These are phyloP conservation scores for Zosterops hypoxanthus DNA, from an alignment of 2,113 vertebrate genomes.

Conservation along the genomic window DNA sequence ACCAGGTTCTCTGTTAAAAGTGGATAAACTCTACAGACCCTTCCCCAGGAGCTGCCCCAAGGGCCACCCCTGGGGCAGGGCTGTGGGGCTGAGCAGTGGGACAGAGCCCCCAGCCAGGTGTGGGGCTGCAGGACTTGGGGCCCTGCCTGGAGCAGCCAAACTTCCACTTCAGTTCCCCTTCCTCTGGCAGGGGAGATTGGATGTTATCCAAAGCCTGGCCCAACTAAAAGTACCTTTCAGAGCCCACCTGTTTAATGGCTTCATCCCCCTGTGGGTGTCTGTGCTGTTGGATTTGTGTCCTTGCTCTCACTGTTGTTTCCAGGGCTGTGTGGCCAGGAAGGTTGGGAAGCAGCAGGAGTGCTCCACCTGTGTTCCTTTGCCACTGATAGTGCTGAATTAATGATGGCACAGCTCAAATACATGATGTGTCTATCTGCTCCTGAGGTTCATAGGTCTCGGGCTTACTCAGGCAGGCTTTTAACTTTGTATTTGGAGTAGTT, in stretches of 20 bases:
- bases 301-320: not conserved
- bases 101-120: not conserved
- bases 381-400: not conserved
- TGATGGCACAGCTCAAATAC: not conserved
- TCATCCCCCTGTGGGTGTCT: fast-evolving
- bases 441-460: not conserved
- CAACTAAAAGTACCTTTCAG: not conserved
- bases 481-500: not conserved
- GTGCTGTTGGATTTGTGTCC: not conserved
- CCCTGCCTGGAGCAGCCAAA: not conserved
- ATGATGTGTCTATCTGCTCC: fast-evolving
- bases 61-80: not conserved
- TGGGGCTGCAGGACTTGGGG: not conserved
- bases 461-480: not conserved
- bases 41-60: not conserved
- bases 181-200: not conserved
- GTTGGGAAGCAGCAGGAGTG: not conserved
- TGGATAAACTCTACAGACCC: fast-evolving
- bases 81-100: not conserved
- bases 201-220: not conserved
- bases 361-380: not conserved
- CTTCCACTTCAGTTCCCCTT: not conserved
- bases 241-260: not conserved
- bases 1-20: not conserved
- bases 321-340: not conserved